phyloP scores from a whole-genome alignment of 53 echinoderm and acorn worm species.

The Astropecten irregularis region DNA sequence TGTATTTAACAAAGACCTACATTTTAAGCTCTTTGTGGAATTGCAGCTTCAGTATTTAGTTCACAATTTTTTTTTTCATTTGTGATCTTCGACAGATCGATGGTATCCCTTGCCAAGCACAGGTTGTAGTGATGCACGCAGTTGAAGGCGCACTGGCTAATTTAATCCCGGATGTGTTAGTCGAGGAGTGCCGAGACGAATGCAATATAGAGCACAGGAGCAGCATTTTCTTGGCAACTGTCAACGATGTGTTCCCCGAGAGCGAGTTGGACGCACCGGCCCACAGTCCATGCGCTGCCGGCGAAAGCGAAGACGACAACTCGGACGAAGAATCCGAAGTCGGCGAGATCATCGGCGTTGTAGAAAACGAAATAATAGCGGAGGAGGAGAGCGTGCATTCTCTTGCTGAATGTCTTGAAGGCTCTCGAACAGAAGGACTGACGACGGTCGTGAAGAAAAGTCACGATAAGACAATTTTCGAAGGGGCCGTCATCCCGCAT shows the following conservation, averaged over 20 bases:
- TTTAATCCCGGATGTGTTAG: background rate
- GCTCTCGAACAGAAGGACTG: conserved; percentile 37
- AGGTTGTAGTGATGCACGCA: conserved; percentile 13
- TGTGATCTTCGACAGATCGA: no score
- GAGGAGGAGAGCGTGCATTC: conserved; percentile 53
- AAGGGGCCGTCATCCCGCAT: conserved; percentile 68
- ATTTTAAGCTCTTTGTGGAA: background rate
- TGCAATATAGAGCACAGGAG: conserved; percentile 6
- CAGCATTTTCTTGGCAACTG: conserved; percentile 24
- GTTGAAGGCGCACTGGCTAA: background rate
- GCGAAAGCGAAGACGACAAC: conserved; percentile 46
- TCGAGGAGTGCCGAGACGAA: background rate
- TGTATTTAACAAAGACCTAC: background rate
- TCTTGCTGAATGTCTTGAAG: conserved; percentile 24
- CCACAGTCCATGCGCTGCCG: background rate
- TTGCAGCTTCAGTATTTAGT: background rate
- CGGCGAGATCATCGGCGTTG: conserved; percentile 77
- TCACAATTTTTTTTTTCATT: background rate
- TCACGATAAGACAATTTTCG: conserved; percentile 57
- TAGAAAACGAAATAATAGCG: conserved; percentile 79
- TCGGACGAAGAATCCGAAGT: conserved; percentile 23
- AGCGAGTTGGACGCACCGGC: conserved; percentile 3
- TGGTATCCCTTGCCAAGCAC: conserved; percentile 1
- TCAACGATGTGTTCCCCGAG: conserved; percentile 44
- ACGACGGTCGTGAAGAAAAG: conserved; percentile 59